A percentile compares a stretch with the other conserved stretches of the same genome.
These are phyloP conservation scores for Pitangus sulphuratus DNA, from an alignment of 2,797 vertebrate genomes.

Conservation along the genomic window DNA sequence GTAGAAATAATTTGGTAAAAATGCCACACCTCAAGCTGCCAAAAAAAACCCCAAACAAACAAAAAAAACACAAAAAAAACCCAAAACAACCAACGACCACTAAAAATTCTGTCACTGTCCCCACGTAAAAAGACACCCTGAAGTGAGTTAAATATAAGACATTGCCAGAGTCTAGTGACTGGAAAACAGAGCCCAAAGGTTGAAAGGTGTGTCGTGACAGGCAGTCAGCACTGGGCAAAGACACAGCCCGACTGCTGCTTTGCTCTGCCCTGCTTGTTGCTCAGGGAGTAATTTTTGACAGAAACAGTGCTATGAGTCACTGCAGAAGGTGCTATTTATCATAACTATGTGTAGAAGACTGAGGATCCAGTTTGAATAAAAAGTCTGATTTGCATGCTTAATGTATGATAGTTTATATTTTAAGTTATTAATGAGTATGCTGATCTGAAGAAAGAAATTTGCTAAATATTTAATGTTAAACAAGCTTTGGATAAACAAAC, in stretches of 20 bases:
- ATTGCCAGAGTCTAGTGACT: too few relatives aligned
- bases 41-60: neutral
- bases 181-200: too few relatives aligned
- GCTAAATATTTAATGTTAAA: constrained; percentile 75
- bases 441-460: constrained; percentile 66
- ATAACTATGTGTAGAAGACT: neutral
- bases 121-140: too few relatives aligned
- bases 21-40: neutral
- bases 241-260: neutral
- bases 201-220: too few relatives aligned
- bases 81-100: too few relatives aligned
- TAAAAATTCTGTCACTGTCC: neutral
- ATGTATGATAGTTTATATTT: constrained; percentile 62
- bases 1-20: neutral
- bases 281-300: neutral
- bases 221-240: too few relatives aligned
- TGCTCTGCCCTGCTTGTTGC: neutral
- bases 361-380: constrained; percentile 48
- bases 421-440: constrained; percentile 72
- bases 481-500: constrained; percentile 69
- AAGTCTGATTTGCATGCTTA: constrained; percentile 61
- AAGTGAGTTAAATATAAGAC: too few relatives aligned
- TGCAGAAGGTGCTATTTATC: constrained; percentile 33
- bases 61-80: neutral
- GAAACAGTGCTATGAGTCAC: constrained; percentile 3